These are phyloP conservation scores for Dynastes tityus DNA, from an alignment of 2,888 invertebrate genomes.

Conservation along the genomic window DNA sequence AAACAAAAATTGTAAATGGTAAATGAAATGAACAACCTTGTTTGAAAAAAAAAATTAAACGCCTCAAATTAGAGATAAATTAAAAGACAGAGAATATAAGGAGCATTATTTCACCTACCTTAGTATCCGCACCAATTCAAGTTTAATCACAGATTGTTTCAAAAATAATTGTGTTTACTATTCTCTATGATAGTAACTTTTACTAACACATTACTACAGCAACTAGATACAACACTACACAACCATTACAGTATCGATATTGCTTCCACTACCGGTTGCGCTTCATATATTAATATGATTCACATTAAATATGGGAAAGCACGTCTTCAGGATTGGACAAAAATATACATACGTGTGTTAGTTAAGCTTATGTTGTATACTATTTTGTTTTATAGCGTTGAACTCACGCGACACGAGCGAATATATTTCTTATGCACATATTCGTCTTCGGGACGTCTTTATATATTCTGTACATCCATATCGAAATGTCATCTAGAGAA, in stretches of 20 bases:
- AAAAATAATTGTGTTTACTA: not conserved
- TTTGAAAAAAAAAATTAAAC: no score
- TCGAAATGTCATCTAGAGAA: slow-evolving; percentile 6
- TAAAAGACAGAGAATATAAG: no score
- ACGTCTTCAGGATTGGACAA: slow-evolving; percentile 12
- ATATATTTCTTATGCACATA: not conserved
- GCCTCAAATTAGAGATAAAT: no score
- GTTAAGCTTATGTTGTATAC: not conserved
- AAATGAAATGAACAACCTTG: no score
- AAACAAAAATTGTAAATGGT: no score
- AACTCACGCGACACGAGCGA: not conserved
- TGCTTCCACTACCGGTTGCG: slow-evolving; percentile 20
- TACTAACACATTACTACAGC: not conserved
- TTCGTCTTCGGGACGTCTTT: not conserved
- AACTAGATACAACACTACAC: not conserved
- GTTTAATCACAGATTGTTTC: no score
- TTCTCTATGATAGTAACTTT: not conserved
- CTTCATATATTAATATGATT: slow-evolving; percentile 35
- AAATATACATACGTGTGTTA: not conserved
- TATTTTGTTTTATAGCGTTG: not conserved
- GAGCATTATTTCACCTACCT: no score
- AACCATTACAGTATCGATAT: slow-evolving; percentile 7
- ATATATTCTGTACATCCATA: not conserved
- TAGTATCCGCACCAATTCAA: no score
- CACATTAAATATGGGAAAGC: slow-evolving; percentile 41